Evolutionary conservation across 2,797 vertebrate species (phyloP), one percentile per base, ranked within the genome.

Genomic region (Rhinogobio ventralis): DNA sequence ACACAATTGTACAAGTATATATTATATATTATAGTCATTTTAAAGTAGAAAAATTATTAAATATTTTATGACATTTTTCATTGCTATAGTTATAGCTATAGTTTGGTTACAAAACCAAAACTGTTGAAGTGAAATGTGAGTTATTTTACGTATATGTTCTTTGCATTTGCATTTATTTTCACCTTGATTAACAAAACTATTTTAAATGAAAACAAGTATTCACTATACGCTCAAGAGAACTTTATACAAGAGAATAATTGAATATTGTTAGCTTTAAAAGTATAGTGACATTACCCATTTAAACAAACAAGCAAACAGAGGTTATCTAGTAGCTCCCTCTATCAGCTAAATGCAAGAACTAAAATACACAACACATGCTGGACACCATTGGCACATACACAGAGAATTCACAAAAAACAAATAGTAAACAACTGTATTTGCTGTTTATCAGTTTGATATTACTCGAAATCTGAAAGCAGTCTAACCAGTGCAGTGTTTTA

Each of bases 241-340:
- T 20, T 53, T 20, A 20, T 20, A 20, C 7, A 20, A 20, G 51
- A 53, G 19, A 53, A 23, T 20, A 20, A 53, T 3, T 53, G 0
- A 53, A 53, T 53, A 53, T 53, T 20, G 2, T 7, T 53, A 53
- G 7, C 19, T 20, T 53, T 8, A 53, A 19, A 45, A 45, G 42
- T 45, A 39, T 51, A 53, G 51, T 53, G 51, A 20, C 51, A 20
- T 19, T 7, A 7, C 17, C 51, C 17, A 53, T 53, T 51, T 19
- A 53, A 39, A 42, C 45, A 72, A 28, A 46, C 42, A 17, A 25
- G 42, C 45, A 73, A 49, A 74, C 25, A 68, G 14, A 0, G 19
- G 46, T 55, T 69, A 69, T 68, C 30, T 39, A 69, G 14, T 51
- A 74, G 81, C 69, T 82, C 69, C 81, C 53, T 46, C 69, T 74